Evolutionary conservation across 2,797 vertebrate genomes (phyloP).

Genomic region (Spea hammondii): DNA sequence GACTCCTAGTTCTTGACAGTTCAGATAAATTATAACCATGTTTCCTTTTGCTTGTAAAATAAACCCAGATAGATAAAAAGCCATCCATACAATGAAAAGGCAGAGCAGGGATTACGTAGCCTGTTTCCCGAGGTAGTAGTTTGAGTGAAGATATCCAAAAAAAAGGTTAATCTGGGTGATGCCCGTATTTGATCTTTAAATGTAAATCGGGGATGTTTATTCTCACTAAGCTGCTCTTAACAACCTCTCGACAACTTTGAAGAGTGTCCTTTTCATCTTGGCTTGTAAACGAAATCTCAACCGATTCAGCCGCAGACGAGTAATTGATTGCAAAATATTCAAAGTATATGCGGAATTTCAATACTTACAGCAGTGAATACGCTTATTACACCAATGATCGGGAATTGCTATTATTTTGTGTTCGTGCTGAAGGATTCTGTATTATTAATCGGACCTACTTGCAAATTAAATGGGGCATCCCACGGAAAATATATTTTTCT

Average conservation of each 20-base stretch:
- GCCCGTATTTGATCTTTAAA: slow-evolving; percentile 37
- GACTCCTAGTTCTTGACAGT: neutral
- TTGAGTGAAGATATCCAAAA: neutral
- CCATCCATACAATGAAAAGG: neutral
- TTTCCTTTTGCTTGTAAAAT: neutral
- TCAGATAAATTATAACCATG: neutral
- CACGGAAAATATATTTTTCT: too few species aligned
- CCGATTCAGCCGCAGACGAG: slow-evolving; percentile 7
- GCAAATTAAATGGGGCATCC: too few species aligned
- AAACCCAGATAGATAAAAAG: neutral
- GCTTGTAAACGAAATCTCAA: slow-evolving; percentile 38
- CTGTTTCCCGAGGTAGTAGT: neutral
- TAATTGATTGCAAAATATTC: neutral
- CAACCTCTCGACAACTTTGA: slow-evolving; percentile 27
- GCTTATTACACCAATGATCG: neutral
- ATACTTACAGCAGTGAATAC: neutral
- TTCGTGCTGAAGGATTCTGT: too few species aligned
- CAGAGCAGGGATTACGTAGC: neutral
- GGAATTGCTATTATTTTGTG: too few species aligned
- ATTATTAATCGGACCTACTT: too few species aligned
- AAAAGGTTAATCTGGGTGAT: slow-evolving; percentile 34
- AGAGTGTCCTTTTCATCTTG: slow-evolving; percentile 33
- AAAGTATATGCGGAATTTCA: neutral
- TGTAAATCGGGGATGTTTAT: slow-evolving; percentile 32
- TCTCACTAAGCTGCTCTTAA: slow-evolving; percentile 31